Evolutionary conservation across 2,888 invertebrate genomes (phyloP), one percentile per base, ranked within the genome.

Genomic region (Lagria hirta): DNA sequence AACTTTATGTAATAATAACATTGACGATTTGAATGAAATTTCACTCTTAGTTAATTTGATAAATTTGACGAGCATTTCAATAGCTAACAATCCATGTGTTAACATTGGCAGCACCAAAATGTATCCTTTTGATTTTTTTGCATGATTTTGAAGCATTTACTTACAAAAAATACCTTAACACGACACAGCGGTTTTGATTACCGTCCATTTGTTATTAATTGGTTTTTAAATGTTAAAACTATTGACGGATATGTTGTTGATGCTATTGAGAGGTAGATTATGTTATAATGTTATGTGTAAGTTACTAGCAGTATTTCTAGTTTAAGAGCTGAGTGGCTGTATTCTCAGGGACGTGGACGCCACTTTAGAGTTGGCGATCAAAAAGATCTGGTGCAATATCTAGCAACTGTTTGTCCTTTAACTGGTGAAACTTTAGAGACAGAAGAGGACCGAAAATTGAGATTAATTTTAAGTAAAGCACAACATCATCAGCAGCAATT

Each of bases 251-350:
- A 85, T 68, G 82, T 86, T 29, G 89, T 94, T 52, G 88, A 88
- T 69, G 89, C 93, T 42, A 87, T 92, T 58, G 95, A 95, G 77
- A 89, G 88, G 91, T 89, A 71, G 7, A 29, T n/a, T 37, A 32
- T 12, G 23, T 34, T 24, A 27, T 6, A 35, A 35, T 32, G 18
- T 30, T 11, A n/a, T 10, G 30, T 30, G 2, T 34, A 4, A 10
- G 5, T 30, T 17, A 10, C 6, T 3, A 16, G n/a, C n/a, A n/a
- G n/a, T 30, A 27, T 45, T 57, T 60, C 41, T 69, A 92, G 94
- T 68, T 76, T 94, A 54, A 88, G 90, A 75, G 94, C 93, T 0
- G 95, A 95, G 69, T 96, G 95, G 95, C 74, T 95, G 42, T 94
- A 93, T 73, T 93, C 93, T 51, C 95, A 95, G 75, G 95, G 95